A percentile compares a stretch with the other conserved stretches of the same genome.
Evolutionary conservation across 2,888 invertebrate genomes (phyloP).

Genomic region (Lasioglossum zephyrum): DNA sequence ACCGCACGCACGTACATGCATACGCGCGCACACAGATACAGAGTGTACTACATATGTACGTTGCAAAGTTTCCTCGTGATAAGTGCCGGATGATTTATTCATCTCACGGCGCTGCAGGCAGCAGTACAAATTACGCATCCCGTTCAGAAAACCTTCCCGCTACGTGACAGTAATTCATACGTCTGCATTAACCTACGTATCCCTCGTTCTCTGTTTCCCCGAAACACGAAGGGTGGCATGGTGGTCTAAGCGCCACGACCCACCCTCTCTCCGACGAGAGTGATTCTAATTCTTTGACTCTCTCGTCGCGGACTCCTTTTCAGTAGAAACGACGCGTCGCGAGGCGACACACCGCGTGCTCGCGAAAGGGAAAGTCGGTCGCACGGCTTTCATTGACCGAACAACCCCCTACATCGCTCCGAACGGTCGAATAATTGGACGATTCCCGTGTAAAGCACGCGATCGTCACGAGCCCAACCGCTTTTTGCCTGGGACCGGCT

Average conservation of each 20-base stretch:
- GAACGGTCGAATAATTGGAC: constrained; percentile 20
- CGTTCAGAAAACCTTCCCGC: constrained; percentile 71
- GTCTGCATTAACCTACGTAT: constrained; percentile 66
- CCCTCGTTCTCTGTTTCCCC: constrained; percentile 35
- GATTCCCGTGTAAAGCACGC: constrained; percentile 8
- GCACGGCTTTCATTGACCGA: neutral
- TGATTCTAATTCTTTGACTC: constrained; percentile 49
- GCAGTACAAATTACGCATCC: constrained; percentile 73
- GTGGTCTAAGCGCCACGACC: neutral
- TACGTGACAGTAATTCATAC: constrained; percentile 74
- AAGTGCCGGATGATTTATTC: constrained; percentile 73
- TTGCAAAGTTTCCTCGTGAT: constrained; percentile 70
- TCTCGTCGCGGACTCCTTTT: constrained; percentile 6
- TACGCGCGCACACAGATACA: neutral
- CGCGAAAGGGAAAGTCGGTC: constrained; percentile 40
- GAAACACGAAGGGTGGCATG: constrained; percentile 5
- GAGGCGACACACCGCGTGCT: neutral
- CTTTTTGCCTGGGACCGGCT: neutral
- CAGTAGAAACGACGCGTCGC: neutral
- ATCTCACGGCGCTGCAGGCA: constrained; percentile 69
- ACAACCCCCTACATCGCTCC: neutral
- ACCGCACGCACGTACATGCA: neutral
- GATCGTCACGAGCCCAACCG: neutral
- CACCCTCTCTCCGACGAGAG: constrained; percentile 8
- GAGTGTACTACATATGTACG: constrained; percentile 14